Conservation (phyloP, 64 coral and sea anemone genomes). For the Platygyra sinensis region DNA sequence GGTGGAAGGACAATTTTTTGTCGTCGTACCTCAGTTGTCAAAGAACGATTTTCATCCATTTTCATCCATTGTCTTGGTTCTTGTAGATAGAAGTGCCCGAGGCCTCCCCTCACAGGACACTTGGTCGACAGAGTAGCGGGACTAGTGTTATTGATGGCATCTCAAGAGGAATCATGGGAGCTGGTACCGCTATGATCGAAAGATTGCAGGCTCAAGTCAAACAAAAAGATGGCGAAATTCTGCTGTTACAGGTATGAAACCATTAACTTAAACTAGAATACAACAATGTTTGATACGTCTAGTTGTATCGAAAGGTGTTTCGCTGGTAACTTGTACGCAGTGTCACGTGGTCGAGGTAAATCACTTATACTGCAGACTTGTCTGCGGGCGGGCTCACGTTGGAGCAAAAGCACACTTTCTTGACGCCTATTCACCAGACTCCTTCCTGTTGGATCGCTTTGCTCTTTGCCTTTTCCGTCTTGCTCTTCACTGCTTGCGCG, state of each 20-base stretch:
- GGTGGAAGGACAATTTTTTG: not conserved
- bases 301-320: too few species aligned
- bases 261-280: not conserved
- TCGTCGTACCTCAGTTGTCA: not conserved
- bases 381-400: too few species aligned
- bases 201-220: conserved; percentile 79
- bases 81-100: not conserved
- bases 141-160: conserved; percentile 55
- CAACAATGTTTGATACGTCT: not conserved
- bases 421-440: too few species aligned
- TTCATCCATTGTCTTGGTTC: not conserved
- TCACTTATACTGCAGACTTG: too few species aligned
- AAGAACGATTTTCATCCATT: not conserved
- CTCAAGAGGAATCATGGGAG: conserved; percentile 40
- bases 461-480: too few species aligned
- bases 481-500: too few species aligned
- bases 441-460: too few species aligned
- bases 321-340: too few species aligned
- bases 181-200: conserved; percentile 62
- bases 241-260: conserved; percentile 54
- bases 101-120: not conserved
- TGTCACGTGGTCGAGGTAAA: too few species aligned
- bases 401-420: too few species aligned
- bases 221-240: conserved; percentile 80
- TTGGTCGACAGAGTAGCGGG: conserved; percentile 40